Evolutionary conservation across 2,113 vertebrate genomes (phyloP), one percentile per base, ranked within the genome.

Genomic region (Microcebus lehilahytsara): DNA sequence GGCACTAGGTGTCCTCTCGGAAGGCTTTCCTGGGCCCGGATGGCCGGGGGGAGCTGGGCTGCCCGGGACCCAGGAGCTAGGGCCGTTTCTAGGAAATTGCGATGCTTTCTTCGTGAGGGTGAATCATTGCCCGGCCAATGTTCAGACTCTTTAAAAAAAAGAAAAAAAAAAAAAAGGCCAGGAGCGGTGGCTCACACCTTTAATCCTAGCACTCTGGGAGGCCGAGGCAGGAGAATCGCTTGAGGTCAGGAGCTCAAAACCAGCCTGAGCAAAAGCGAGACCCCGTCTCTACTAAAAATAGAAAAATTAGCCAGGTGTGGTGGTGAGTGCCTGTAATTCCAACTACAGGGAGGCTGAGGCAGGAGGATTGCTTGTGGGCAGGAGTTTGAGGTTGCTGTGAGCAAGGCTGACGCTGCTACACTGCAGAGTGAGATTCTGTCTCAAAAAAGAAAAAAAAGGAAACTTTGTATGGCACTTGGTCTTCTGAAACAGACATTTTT

Each of bases 401-500:
- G 37, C 71, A 23, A 72, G 8, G 25, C 17, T 46, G 25, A 27
- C 0, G 7, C 72, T 25, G 30, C 27, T 46, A 6, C 25, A 30
- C 13, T 40, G 9, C 9, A 46, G 72, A 75, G 7, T 8, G 3
- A 74, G 40, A 75, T 42, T 75, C 40, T 30, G 40, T 75, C 72
- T 46, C 40, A 69, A 56, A 75, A 58, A 17, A 66, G n/a, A 53
- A 67, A 17, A 56, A 60, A n/a, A 9, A 69, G 40, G 49, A 37
- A 81, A 69, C 6, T 19, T 56, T 16, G 2, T 46, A 9, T 25
- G 49, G 74, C 2, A 30, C 81, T 66, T 58, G 74, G 32, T 71
- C 91, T 87, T 85, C 79, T 75, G 91, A 96, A 81, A 77, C 34
- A 89, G 85, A 84, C 66, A 56, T 83, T 95, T 84, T 77, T 8